phyloP scores from a whole-genome alignment of 2,888 invertebrate species.

The Falcaria lacertinaria region DNA sequence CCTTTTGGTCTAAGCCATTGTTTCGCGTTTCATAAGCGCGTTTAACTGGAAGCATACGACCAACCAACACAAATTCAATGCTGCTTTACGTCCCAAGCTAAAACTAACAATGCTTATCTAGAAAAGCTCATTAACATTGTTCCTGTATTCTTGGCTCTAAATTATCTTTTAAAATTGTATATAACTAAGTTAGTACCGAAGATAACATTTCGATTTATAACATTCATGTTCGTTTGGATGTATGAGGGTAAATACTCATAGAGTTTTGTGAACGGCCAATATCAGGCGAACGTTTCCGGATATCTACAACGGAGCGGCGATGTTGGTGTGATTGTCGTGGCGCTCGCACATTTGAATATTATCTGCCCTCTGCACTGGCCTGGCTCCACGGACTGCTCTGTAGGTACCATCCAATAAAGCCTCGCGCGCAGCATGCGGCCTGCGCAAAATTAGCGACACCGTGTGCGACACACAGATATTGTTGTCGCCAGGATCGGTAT shows the following conservation, averaged over 20 bases:
- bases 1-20: conserved; percentile 54
- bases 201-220: no score
- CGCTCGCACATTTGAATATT: conserved; percentile 34
- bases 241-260: conserved; percentile 11
- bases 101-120: conserved; percentile 18
- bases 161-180: neutral
- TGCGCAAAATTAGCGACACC: conserved; percentile 56
- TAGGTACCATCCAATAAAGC: conserved; percentile 2
- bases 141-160: conserved; percentile 2
- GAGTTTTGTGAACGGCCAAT: conserved; percentile 13
- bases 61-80: conserved; percentile 5
- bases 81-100: neutral
- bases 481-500: conserved; percentile 42
- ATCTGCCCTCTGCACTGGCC: conserved; percentile 23
- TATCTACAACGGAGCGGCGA: conserved; percentile 38
- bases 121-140: conserved; percentile 27
- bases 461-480: conserved; percentile 53
- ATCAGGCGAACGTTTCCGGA: conserved; percentile 38
- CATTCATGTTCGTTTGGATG: conserved; percentile 1
- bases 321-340: conserved; percentile 27
- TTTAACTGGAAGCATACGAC: conserved; percentile 40
- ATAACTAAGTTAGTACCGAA: no score
- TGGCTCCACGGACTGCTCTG: conserved; percentile 8
- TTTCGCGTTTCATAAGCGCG: conserved; percentile 57
- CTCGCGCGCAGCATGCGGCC: conserved; percentile 50